Conservation (phyloP, 2,888 invertebrate species). For the Lochmaea capreae region DNA sequence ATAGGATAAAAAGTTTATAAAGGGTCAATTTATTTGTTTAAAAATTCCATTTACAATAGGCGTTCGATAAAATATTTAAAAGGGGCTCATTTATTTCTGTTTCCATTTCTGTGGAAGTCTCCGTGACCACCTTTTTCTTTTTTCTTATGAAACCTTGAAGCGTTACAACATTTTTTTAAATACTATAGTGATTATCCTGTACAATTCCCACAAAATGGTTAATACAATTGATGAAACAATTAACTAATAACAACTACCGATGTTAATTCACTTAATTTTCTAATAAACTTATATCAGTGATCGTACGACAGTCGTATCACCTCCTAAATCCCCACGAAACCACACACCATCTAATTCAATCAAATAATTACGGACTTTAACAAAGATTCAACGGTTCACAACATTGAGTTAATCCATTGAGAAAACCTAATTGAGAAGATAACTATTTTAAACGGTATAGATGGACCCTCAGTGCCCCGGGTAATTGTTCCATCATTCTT, state of each 20-base stretch:
- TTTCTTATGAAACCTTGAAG: too few relatives aligned
- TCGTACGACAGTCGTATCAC: not conserved
- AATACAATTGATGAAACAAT: not conserved
- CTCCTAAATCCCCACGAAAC: slow-evolving; percentile 18
- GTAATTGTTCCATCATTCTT: slow-evolving; percentile 49
- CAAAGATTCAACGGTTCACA: slow-evolving; percentile 39
- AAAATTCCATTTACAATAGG: too few relatives aligned
- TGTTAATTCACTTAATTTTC: not conserved
- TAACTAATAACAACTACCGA: not conserved
- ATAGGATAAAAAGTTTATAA: too few relatives aligned
- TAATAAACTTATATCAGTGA: not conserved
- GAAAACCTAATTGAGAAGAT: slow-evolving; percentile 45
- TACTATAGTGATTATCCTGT: not conserved
- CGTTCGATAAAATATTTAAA: too few relatives aligned
- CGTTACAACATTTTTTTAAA: too few relatives aligned
- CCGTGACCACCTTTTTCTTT: too few relatives aligned
- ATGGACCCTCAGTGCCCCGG: slow-evolving; percentile 43
- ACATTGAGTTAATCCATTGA: slow-evolving; percentile 41
- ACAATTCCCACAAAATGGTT: not conserved
- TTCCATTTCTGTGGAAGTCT: too few relatives aligned
- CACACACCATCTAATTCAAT: slow-evolving; percentile 38
- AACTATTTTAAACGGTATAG: slow-evolving; percentile 40
- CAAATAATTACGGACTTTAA: slow-evolving; percentile 39
- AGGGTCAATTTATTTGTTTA: too few relatives aligned
- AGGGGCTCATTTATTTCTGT: too few relatives aligned